A percentile compares a stretch with the other conserved stretches of the same genome.
phyloP scores from a whole-genome alignment of 2,113 vertebrate genomes.

The Clarias batrachus region DNA sequence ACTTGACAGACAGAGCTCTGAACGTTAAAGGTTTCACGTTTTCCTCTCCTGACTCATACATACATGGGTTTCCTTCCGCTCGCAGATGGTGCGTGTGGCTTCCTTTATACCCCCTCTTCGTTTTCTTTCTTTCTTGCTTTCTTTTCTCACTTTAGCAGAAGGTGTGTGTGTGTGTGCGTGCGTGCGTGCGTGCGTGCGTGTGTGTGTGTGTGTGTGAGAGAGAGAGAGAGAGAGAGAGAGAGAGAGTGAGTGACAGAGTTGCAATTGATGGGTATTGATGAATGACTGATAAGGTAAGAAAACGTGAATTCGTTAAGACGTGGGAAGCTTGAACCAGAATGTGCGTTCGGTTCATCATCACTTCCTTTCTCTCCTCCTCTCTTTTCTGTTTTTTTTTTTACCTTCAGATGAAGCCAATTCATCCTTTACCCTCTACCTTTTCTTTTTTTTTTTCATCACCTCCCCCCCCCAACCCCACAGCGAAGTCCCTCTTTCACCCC shows the following conservation, averaged over 20 bases:
- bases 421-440: slow-evolving; percentile 33
- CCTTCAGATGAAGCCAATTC: slow-evolving; percentile 59
- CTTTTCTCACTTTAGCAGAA: neutral
- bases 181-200: no score
- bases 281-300: slow-evolving; percentile 18
- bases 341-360: neutral
- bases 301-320: slow-evolving; percentile 8
- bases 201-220: no score
- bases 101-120: neutral
- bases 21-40: slow-evolving; percentile 16
- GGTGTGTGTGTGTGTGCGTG: no score
- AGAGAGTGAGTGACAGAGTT: slow-evolving; percentile 20
- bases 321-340: slow-evolving; percentile 19
- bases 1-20: neutral
- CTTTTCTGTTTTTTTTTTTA: slow-evolving; percentile 55
- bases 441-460: slow-evolving; percentile 29
- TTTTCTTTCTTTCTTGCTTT: neutral
- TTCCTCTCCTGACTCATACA: slow-evolving; percentile 38
- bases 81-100: slow-evolving; percentile 37
- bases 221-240: no score
- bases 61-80: slow-evolving; percentile 39
- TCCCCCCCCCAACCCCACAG: neutral
- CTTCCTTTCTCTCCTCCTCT: slow-evolving; percentile 19
- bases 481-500: slow-evolving; percentile 26
- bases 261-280: slow-evolving; percentile 48